Evolutionary conservation across 2,113 vertebrate species (phyloP).

Genomic region (Notarius lentiginosus): DNA sequence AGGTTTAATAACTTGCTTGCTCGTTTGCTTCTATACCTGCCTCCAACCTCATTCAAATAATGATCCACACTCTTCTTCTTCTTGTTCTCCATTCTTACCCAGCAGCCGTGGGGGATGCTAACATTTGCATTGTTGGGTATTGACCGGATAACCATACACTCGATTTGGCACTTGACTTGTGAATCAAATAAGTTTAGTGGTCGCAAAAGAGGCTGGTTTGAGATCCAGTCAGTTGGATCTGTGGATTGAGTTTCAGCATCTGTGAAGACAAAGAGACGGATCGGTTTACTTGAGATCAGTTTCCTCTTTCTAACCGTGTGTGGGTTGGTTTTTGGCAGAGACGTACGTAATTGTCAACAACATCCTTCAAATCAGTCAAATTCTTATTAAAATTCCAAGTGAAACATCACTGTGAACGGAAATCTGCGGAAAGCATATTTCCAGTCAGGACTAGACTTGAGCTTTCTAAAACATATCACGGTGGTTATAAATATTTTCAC

Average conservation of each 20-base stretch:
- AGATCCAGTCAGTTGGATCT: neutral
- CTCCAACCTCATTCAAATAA: neutral
- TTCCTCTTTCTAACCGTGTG: constrained; percentile 8
- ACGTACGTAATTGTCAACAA: neutral
- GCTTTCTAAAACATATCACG: neutral
- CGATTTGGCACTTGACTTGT: neutral
- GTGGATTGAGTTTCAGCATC: constrained; percentile 8
- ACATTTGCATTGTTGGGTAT: too few species aligned
- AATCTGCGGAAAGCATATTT: neutral
- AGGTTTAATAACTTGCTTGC: neutral
- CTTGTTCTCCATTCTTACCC: neutral
- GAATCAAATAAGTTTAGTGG: neutral
- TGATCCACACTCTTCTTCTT: neutral
- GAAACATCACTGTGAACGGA: neutral
- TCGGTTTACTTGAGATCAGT: constrained; percentile 19
- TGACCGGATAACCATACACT: neutral
- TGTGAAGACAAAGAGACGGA: constrained; percentile 12
- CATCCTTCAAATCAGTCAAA: neutral
- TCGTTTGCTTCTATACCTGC: neutral
- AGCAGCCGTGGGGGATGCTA: neutral
- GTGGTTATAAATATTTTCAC: neutral
- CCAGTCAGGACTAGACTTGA: neutral
- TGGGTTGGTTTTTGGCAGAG: neutral
- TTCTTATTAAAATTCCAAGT: neutral
- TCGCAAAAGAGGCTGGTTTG: neutral